Evolutionary conservation across 2,888 invertebrate species (phyloP), one percentile per base, ranked within the genome.

Genomic region (Erannis defoliaria): DNA sequence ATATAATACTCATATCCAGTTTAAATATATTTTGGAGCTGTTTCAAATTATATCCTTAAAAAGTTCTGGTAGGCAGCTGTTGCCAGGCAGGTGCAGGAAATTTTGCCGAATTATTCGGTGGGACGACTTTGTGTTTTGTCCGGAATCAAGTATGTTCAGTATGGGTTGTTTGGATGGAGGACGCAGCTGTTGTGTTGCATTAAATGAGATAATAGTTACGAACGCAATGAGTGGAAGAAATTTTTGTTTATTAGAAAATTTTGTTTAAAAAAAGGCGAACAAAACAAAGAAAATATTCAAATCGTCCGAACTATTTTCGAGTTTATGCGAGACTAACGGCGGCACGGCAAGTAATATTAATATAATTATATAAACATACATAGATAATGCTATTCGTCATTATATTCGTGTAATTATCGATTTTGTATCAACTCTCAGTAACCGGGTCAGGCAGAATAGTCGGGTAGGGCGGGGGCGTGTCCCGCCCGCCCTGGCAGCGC

Each of bases 21-120:
- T 21, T 5, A 1, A 21, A 18, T 38, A 31, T 8, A 12, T 38
- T 56, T 38, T 31, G 16, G 23, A 35, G 35, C n/a, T n/a, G 26
- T 35, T n/a, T 49, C 40, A 45, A 66, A 54, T 65, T 55, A 29
- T 64, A 59, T 29, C 53, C 40, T 64, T 71, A 72, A 72, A 75
- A 65, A 70, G 59, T 63, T 56, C 58, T 51, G 71, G 66, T 53
- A 23, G 31, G 74, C 78, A 78, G 76, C 76, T 75, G 78, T 72
- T 67, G n/a, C 10, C 9, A 16, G 75, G 76, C 87, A 88, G 87
- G 86, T 87, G 88, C 72, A 57, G 59, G 45, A 43, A 62, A 64
- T 75, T 86, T 84, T 82, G 83, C 68, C 81, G 78, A 81, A 81
- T 72, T 74, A 72, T 71, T 64, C 70, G 70, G 68, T 33, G 16